Evolutionary conservation across 2,888 invertebrate genomes (phyloP).

Genomic region (Plebejus melissa): DNA sequence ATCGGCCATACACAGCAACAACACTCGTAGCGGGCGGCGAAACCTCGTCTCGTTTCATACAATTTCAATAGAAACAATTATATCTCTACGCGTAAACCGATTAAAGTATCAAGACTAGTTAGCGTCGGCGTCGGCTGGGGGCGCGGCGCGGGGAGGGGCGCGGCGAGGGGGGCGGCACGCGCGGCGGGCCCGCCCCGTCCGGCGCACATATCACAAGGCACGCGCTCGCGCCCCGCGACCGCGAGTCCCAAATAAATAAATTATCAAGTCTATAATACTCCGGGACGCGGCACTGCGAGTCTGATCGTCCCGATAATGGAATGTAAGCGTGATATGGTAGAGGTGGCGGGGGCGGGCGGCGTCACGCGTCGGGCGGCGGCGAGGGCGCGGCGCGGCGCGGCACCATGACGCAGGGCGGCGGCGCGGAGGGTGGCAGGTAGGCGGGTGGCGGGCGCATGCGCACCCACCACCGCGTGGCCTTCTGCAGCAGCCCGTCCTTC

Average conservation of each 20-base stretch:
- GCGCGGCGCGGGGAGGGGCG: conserved; percentile 42
- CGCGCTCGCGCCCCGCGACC: conserved; percentile 42
- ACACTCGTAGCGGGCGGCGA: conserved; percentile 52
- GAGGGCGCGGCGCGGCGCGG: conserved; percentile 54
- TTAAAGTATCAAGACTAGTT: conserved; percentile 57
- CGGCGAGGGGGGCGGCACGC: conserved; percentile 33
- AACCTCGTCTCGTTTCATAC: conserved; percentile 50
- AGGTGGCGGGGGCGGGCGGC: conserved; percentile 44
- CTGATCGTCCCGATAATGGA: conserved; percentile 72
- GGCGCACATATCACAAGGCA: conserved; percentile 50
- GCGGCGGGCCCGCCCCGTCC: conserved; percentile 41
- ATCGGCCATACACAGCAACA: conserved; percentile 48
- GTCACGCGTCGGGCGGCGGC: conserved; percentile 53
- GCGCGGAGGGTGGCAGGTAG: conserved; percentile 49
- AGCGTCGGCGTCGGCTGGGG: conserved; percentile 42
- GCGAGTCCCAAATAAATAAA: conserved; percentile 71
- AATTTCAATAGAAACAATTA: conserved; percentile 57
- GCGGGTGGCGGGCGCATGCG: conserved; percentile 62
- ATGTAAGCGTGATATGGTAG: conserved; percentile 74
- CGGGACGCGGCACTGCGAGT: conserved; percentile 61
- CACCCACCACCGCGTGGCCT: conserved; percentile 75
- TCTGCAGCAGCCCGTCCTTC: conserved; percentile 76
- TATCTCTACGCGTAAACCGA: conserved; percentile 52
- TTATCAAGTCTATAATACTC: conserved; percentile 72
- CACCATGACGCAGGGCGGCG: conserved; percentile 57